Conservation (phyloP, 2,888 invertebrate species). For the Antheraea yamamai region DNA sequence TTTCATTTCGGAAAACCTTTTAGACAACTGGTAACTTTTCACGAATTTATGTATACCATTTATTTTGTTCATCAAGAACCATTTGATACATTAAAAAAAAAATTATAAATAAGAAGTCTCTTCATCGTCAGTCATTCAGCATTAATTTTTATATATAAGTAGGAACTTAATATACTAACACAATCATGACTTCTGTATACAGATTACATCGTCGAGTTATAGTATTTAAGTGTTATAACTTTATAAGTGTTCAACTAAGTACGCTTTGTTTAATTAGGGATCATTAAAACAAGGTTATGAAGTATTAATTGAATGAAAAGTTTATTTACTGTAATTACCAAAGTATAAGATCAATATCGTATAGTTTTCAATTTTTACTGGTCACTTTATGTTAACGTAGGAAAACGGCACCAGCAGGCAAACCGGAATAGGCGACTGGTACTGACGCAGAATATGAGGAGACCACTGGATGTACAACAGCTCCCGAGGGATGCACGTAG, state of each 20-base stretch:
- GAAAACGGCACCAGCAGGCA: constrained; percentile 42
- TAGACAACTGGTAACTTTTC: too few relatives aligned
- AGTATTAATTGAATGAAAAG: neutral
- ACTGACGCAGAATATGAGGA: constrained; percentile 53
- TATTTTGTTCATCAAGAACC: too few relatives aligned
- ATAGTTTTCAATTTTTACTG: neutral
- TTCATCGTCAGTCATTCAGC: too few relatives aligned
- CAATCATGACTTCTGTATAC: neutral
- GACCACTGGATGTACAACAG: constrained; percentile 37
- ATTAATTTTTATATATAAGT: too few relatives aligned
- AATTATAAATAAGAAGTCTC: too few relatives aligned
- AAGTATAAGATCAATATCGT: neutral
- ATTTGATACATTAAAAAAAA: too few relatives aligned
- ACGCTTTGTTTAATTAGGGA: neutral
- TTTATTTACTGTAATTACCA: constrained; percentile 11
- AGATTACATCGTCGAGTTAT: neutral
- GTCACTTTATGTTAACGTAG: constrained; percentile 38
- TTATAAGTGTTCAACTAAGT: too few relatives aligned
- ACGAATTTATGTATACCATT: too few relatives aligned
- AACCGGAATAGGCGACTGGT: constrained; percentile 52
- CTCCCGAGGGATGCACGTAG: constrained; percentile 52
- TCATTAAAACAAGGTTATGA: neutral
- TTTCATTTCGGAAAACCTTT: too few relatives aligned
- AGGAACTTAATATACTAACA: neutral
- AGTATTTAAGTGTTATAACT: too few relatives aligned